Base-by-base conservation (phyloP, 1,140 invertebrate genomes). In the Campoletis sonorensis region DNA sequence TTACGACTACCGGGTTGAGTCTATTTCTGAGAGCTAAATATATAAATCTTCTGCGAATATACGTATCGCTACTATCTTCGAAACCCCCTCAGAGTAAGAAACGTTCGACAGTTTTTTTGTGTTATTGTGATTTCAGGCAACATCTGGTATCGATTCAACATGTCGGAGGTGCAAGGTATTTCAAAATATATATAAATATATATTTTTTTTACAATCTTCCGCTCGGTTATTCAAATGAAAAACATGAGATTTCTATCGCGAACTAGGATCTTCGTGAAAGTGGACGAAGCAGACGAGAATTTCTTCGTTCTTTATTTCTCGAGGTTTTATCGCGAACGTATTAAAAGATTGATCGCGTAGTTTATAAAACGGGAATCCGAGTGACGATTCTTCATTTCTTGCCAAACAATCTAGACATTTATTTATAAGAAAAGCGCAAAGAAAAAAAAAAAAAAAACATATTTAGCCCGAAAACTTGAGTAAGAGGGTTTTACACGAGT, bases 141-240 rank as follows among this genome's bases (percentile, higher is more conserved):
- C 79, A 80, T 58, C 67, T 82, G 75, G 79, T 82, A 83, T 83
- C 81, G 78, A 84, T 80, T 83, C 85, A 84, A 86, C 86, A 92
- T 92, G 91, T 91, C 91, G 84, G 88, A 87, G 84, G 84, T 81
- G 86, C 89, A 91, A 91, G 90, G 91, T 91, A 85, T 87, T 15
- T 80, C 16, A 72, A n/a, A n/a, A n/a, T n/a, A n/a, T n/a, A n/a
- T n/a, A n/a, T n/a, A n/a, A n/a, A n/a, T n/a, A n/a, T n/a, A n/a
- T n/a, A 11, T 21, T 73, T 73, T 71, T 51, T 10, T 70, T 75
- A 0, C n/a, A 7, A 3, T 79, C 51, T 61, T 72, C 70, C 33
- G 23, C 54, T 67, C 78, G 77, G 71, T 79, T 45, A 18, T 4
- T n/a, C 1, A 13, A n/a, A n/a, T 21, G 54, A 15, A 61, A 77